Evolutionary conservation across 2,888 invertebrate species (phyloP), one percentile per base, ranked within the genome.

Genomic region (Eupithecia pulchellata): DNA sequence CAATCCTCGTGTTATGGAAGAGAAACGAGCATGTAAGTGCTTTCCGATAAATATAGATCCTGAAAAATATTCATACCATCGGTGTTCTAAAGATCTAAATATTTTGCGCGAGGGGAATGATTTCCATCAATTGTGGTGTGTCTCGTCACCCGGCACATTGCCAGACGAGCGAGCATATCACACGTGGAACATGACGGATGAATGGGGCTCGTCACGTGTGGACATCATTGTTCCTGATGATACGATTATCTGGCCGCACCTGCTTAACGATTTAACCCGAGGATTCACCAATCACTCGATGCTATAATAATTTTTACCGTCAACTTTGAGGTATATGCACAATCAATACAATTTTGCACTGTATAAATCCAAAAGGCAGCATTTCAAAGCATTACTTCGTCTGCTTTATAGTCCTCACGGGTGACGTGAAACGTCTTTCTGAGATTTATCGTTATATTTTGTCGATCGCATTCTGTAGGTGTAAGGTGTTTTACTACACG

Each of bases 101-200:
- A 64, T 67, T 81, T 81, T 82, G 74, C 74, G 77, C 29, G 32
- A 52, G 52, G 30, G 58, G 32, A 77, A 77, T 71, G 72, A 82
- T 85, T 85, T 87, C 79, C 81, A 82, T 84, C 83, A 81, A 84
- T 83, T 84, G 84, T 84, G 86, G 82, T 80, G 82, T 80, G 83
- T 80, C 79, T 87, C 88, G 91, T 89, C 89, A 90, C 86, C 83
- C 89, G 93, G 93, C 93, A 90, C 79, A 67, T 82, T 92, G 93
- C 93, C 93, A 93, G 89, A 84, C 82, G 82, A 81, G 83, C 84
- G 81, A 52, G 80, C 81, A 86, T 79, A 81, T 82, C 85, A 81
- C 87, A 86, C 91, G 88, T 89, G 88, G 82, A 84, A 87, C 85
- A 87, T 91, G 90, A 90, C 89, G 86, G 85, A 89, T 92, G 92